Base-by-base conservation (phyloP, 2,113 vertebrate species). In the Taurulus bubalis region DNA sequence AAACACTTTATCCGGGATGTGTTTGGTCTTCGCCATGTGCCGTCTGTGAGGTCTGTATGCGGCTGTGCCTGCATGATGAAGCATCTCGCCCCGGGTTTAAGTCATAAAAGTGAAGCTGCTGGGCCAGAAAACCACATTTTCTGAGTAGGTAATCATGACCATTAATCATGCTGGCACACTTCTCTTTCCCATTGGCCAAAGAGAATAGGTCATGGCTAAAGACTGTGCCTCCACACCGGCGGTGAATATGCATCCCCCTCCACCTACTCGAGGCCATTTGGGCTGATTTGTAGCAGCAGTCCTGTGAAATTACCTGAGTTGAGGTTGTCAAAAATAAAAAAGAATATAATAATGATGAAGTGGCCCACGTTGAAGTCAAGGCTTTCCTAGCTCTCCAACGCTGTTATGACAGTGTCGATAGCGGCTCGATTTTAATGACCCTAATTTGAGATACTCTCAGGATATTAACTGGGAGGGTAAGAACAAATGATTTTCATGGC, bases 71-170 rank as follows among this genome's bases (percentile, higher is more conserved):
- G 73, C 67, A 81, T 92, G 93, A 94, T 83, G 34, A 77, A 92
- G 87, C 67, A 75, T 94, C 86, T 89, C 74, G 82, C 84, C 85
- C 71, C 91, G 53, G 89, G 93, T 94, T 94, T 87, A 92, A 95
- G 95, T 94, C 95, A 95, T 94, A 94, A 95, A 95, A 95, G 83
- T 92, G 90, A 88, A 93, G 93, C 91, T 92, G 92, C 77, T 94
- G 88, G 87, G 90, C 89, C 94, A 93, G 94, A 92, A 95, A 96
- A 94, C 83, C 92, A 94, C 93, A 96, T 93, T 94, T 93, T 94
- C 92, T 85, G 92, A 92, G 90, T 74, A 95, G 90, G 91, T 97
- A 95, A 97, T 97, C 94, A 93, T 89, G 93, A 94, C 89, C 95
- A 95, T 97, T 96, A 95, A 96, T 97, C 96, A 96, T 65, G 76